phyloP scores from a whole-genome alignment of 2,113 vertebrate species.

The Oophaga pumilio region DNA sequence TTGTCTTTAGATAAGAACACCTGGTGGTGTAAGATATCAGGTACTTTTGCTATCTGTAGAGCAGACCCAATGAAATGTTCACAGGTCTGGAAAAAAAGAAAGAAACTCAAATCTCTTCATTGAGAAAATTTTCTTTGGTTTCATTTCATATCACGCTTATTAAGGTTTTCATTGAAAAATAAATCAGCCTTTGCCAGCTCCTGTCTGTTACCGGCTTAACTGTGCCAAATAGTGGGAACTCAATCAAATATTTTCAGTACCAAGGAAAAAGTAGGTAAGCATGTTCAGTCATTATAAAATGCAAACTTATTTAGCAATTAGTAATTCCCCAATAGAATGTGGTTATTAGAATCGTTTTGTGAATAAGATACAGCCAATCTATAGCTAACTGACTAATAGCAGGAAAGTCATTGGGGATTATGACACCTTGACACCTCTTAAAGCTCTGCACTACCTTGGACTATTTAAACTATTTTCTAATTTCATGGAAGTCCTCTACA shows the following conservation, averaged over 20 bases:
- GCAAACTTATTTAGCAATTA: background rate
- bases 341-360: background rate
- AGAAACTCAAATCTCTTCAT: background rate
- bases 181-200: background rate
- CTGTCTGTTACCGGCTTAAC: background rate
- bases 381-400: background rate
- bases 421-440: too few species aligned
- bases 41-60: background rate
- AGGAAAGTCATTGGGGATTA: background rate
- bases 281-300: background rate
- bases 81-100: background rate
- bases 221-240: background rate
- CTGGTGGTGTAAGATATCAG: conserved; percentile 11
- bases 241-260: background rate
- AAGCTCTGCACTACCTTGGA: background rate
- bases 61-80: background rate
- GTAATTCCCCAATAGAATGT: background rate
- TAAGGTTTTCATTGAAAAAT: conserved; percentile 1
- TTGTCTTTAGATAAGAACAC: background rate
- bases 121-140: conserved; percentile 22
- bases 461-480: background rate
- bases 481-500: background rate
- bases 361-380: background rate
- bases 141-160: conserved; percentile 27
- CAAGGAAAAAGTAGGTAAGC: background rate